Conservation (phyloP, 2,113 vertebrate genomes). For the Poeciliopsis prolifica region DNA sequence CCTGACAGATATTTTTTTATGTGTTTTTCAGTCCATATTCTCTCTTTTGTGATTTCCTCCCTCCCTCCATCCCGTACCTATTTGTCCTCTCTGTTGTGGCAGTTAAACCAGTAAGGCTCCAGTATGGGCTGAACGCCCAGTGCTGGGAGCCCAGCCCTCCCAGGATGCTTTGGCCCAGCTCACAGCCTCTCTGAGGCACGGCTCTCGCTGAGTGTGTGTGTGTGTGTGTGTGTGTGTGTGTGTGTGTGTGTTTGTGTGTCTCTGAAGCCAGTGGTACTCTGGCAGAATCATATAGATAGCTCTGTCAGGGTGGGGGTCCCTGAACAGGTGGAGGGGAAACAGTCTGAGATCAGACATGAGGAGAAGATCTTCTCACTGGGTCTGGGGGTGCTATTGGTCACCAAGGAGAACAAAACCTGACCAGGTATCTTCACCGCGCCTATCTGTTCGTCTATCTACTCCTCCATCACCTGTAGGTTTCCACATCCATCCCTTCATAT, state of each 20-base stretch:
- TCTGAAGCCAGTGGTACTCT: slow-evolving; percentile 11
- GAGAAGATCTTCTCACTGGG: not conserved
- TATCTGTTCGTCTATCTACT: no score
- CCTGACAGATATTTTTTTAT: not conserved
- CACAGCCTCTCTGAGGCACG: slow-evolving; percentile 31
- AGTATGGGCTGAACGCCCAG: slow-evolving; percentile 54
- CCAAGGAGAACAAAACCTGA: not conserved
- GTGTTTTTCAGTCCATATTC: not conserved
- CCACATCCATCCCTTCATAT: no score
- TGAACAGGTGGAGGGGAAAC: not conserved
- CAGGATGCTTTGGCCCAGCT: slow-evolving; percentile 51
- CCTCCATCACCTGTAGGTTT: no score
- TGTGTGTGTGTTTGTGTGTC: not conserved
- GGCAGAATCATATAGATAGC: no score
- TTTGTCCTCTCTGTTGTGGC: slow-evolving; percentile 39
- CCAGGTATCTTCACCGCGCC: not conserved
- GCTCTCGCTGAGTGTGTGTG: slow-evolving; percentile 22
- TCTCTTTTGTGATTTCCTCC: not conserved
- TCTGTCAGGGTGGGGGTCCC: slow-evolving; percentile 4
- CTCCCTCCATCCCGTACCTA: no score
- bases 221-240: no score
- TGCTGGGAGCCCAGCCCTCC: slow-evolving; percentile 52
- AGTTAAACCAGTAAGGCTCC: slow-evolving; percentile 55
- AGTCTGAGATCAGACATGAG: not conserved
- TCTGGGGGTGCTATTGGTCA: not conserved